Evolutionary conservation across 2,888 invertebrate species (phyloP).

Genomic region (Megamerina dolium): DNA sequence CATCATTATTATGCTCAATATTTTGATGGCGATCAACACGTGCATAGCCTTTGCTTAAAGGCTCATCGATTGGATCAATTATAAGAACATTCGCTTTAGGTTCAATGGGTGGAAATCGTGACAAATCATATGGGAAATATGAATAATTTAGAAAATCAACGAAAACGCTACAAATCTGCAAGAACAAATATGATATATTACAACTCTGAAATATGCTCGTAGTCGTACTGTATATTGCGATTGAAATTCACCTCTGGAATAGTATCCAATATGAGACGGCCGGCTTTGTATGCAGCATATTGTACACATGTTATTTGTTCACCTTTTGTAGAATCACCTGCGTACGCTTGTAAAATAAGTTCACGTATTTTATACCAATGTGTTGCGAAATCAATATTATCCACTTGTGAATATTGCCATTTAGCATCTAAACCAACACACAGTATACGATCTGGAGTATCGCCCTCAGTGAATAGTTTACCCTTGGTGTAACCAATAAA

Average conservation of each 20-base stretch:
- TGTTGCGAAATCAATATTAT: constrained; percentile 18
- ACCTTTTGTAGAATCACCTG: constrained; percentile 22
- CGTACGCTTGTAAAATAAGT: constrained; percentile 19
- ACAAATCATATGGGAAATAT: constrained; percentile 22
- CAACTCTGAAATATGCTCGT: not conserved
- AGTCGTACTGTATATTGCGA: not conserved
- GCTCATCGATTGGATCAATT: constrained; percentile 12
- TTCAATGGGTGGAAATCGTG: constrained; percentile 20
- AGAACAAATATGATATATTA: not conserved
- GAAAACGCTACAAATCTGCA: constrained; percentile 20
- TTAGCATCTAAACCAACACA: constrained; percentile 21
- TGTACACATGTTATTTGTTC: constrained; percentile 24
- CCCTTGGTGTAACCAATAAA: constrained; percentile 25
- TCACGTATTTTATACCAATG: constrained; percentile 23
- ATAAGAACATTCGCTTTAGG: constrained; percentile 18
- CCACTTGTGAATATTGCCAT: constrained; percentile 23
- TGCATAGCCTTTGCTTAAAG: constrained; percentile 21
- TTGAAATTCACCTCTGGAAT: constrained; percentile 21
- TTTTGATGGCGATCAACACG: constrained; percentile 21
- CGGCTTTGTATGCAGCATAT: constrained; percentile 19
- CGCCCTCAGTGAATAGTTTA: constrained; percentile 24
- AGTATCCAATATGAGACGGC: constrained; percentile 17
- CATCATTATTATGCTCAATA: too few relatives aligned
- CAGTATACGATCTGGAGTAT: constrained; percentile 23
- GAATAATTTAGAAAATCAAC: constrained; percentile 20